Percentiles rank a stretch among this genome's conserved stretches.
phyloP scores from a whole-genome alignment of 2,888 invertebrate genomes.

The Drosophila fungiperda region DNA sequence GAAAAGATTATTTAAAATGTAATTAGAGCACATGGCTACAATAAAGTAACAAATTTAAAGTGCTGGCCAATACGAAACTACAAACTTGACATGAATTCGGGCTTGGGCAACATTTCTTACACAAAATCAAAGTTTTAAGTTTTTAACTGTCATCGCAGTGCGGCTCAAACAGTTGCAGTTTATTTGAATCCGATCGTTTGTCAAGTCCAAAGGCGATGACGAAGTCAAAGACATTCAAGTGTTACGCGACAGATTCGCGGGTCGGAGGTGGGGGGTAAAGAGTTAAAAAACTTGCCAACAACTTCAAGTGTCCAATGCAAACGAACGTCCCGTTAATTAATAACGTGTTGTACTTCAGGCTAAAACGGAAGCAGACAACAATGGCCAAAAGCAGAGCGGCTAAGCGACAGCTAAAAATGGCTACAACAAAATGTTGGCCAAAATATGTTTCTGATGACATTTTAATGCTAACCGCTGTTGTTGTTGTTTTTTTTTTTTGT shows the following conservation, averaged over 20 bases:
- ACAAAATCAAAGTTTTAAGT: constrained; percentile 9
- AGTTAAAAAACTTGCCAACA: constrained; percentile 36
- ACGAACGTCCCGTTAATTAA: constrained; percentile 57
- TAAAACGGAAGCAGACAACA: constrained; percentile 64
- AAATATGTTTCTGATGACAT: constrained; percentile 65
- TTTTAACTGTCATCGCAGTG: constrained; percentile 31
- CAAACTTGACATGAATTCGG: constrained; percentile 53
- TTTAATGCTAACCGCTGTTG: constrained; percentile 37
- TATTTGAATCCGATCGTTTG: constrained; percentile 44
- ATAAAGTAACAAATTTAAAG: constrained; percentile 35
- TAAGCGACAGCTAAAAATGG: constrained; percentile 11
- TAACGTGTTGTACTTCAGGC: constrained; percentile 60
- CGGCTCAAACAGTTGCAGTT: constrained; percentile 45
- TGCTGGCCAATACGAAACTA: constrained; percentile 41
- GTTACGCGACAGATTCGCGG: background rate
- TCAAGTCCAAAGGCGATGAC: constrained; percentile 48
- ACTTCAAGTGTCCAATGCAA: constrained; percentile 26
- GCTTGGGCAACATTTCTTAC: constrained; percentile 52
- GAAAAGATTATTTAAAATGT: constrained; percentile 70
- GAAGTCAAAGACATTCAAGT: constrained; percentile 30
- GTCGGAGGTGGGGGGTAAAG: background rate
- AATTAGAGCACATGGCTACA: constrained; percentile 69
- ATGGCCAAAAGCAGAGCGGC: constrained; percentile 32
- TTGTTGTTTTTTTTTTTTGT: constrained; percentile 39
- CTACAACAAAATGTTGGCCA: constrained; percentile 24